Percentiles rank a stretch among this genome's conserved stretches.
phyloP scores from a whole-genome alignment of 2,888 invertebrate species.

The Subacronicta megacephala region DNA sequence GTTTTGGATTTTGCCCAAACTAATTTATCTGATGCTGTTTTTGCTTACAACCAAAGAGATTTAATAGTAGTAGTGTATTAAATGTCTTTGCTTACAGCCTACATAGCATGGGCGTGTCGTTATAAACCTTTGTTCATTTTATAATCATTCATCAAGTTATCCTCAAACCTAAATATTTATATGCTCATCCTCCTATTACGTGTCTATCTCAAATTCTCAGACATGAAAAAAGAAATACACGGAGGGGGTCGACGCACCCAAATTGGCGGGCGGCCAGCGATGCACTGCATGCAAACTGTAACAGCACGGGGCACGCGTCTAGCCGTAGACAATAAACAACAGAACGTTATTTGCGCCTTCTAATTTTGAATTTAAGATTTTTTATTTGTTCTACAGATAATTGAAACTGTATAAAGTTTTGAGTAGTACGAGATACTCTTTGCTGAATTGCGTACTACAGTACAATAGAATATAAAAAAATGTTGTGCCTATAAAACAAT shows the following conservation, averaged over 20 bases:
- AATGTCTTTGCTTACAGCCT: too few species aligned
- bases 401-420: not conserved
- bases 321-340: conserved; percentile 67
- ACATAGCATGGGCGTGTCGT: too few species aligned
- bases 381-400: conserved; percentile 2
- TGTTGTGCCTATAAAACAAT: too few species aligned
- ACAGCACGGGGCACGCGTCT: conserved; percentile 61
- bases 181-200: conserved; percentile 44
- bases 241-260: conserved; percentile 70
- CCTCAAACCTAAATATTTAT: conserved; percentile 40
- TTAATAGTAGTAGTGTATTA: too few species aligned
- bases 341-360: conserved; percentile 43
- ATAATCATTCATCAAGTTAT: conserved; percentile 31
- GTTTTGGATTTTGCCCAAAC: too few species aligned
- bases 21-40: too few species aligned
- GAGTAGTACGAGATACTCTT: too few species aligned
- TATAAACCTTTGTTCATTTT: not conserved
- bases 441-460: too few species aligned
- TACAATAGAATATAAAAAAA: too few species aligned
- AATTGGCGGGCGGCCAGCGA: conserved; percentile 73
- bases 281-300: conserved; percentile 65
- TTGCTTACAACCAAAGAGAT: too few species aligned
- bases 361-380: conserved; percentile 47
- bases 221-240: conserved; percentile 60
- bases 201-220: conserved; percentile 58